Evolutionary conservation across 37 sponge, comb jelly and placozoan species (phyloP).

Genomic region (Petrosia ficiformis): DNA sequence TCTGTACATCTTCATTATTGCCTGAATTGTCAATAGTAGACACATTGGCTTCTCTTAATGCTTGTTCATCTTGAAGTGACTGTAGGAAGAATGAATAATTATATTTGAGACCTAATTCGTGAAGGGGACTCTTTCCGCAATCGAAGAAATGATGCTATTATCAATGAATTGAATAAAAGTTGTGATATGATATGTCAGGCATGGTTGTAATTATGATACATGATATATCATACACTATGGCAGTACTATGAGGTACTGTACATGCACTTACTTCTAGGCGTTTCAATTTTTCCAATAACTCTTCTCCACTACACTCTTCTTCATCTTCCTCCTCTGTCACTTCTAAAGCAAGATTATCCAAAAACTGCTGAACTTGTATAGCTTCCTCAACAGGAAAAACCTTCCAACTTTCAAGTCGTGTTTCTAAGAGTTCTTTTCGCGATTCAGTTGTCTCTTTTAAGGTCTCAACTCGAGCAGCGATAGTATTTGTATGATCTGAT

Average conservation of each 20-base stretch:
- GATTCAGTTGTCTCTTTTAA: slow-evolving; percentile 12
- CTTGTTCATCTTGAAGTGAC: slow-evolving; percentile 13
- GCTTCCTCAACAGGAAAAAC: slow-evolving; percentile 73
- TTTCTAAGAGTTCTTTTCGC: slow-evolving; percentile 22
- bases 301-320: slow-evolving; percentile 20
- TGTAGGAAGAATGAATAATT: too few relatives aligned
- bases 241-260: too few relatives aligned
- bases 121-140: slow-evolving; percentile 4
- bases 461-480: neutral
- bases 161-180: too few relatives aligned
- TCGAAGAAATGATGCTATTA: too few relatives aligned
- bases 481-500: slow-evolving; percentile 1
- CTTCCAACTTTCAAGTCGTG: slow-evolving; percentile 55
- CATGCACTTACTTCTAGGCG: slow-evolving; percentile 40
- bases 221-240: too few relatives aligned
- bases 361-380: slow-evolving; percentile 47
- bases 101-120: too few relatives aligned
- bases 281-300: slow-evolving; percentile 42
- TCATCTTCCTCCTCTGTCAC: slow-evolving; percentile 11
- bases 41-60: slow-evolving; percentile 32
- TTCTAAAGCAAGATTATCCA: slow-evolving; percentile 21
- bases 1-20: slow-evolving; percentile 34
- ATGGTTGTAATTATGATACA: neutral
- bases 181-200: neutral
- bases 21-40: slow-evolving; percentile 40